Evolutionary conservation across 2,888 invertebrate genomes (phyloP).

Genomic region (Sphinx pinastri): DNA sequence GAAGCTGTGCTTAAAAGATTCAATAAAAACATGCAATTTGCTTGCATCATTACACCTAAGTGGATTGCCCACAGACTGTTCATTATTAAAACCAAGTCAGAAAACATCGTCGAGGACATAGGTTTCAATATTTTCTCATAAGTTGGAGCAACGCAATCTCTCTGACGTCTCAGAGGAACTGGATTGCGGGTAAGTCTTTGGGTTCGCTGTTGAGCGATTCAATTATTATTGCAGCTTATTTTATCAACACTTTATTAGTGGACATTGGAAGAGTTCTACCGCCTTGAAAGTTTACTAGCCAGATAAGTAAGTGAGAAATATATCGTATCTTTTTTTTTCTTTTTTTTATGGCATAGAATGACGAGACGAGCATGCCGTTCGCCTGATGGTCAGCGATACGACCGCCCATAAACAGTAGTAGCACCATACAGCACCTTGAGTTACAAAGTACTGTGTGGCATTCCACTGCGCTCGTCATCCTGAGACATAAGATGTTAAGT

Average conservation of each 20-base stretch:
- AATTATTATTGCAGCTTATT: conserved; percentile 33
- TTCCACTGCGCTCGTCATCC: too few relatives aligned
- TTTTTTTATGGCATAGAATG: too few relatives aligned
- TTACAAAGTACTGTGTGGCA: too few relatives aligned
- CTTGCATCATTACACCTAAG: not conserved
- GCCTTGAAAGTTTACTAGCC: too few relatives aligned
- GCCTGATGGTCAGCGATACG: too few relatives aligned
- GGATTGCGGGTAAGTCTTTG: conserved; percentile 36
- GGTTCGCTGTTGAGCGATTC: conserved; percentile 40
- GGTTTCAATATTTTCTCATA: conserved; percentile 48
- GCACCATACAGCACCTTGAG: too few relatives aligned
- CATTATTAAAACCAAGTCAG: conserved; percentile 37
- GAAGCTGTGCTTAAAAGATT: too few relatives aligned
- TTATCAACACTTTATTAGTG: conserved; percentile 2
- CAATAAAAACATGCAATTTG: not conserved
- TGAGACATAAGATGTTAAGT: too few relatives aligned
- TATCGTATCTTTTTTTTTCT: too few relatives aligned
- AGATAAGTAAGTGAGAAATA: too few relatives aligned
- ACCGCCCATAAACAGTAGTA: too few relatives aligned
- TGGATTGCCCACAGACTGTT: conserved; percentile 22
- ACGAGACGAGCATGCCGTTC: too few relatives aligned
- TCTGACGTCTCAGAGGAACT: conserved; percentile 37
- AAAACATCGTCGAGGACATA: conserved; percentile 27
- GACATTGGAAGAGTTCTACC: not conserved
- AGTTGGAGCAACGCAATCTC: conserved; percentile 42